Evolutionary conservation across 1,140 invertebrate species (phyloP), one percentile per base, ranked within the genome.

Genomic region (Thaumatotibia leucotreta): DNA sequence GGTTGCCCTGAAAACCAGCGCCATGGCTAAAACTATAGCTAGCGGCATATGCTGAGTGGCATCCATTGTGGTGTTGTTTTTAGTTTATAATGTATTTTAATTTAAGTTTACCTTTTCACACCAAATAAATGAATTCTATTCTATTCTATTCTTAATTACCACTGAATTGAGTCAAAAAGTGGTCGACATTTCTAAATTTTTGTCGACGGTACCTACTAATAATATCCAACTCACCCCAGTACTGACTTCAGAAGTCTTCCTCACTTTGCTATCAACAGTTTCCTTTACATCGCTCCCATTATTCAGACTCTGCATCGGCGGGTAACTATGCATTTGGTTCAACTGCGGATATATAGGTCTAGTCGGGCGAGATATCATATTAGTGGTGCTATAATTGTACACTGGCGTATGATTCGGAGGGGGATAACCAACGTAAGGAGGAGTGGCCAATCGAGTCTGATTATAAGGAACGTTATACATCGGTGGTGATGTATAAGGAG

Each of bases 371-470:
- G 86, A 75, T 69, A 89, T 85, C 78, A 89, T 80, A 54, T 89
- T 89, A 1, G 86, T 91, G 5, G 86, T 88, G 33, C 70, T 87
- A 62, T 87, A 90, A 31, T 88, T 89, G 65, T 89, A 90, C 4
- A 76, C 9, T 3, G 80, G 61, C 0, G 74, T 67, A 6, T 66
- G 49, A 27, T 65, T 31, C 1, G 73, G 61, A 23, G 77, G 70
- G 0, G 69, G 80, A 65, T 87, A 85, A 2, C 71, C 72, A 0
- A 74, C 65, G 62, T 86, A 86, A 0, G 86, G 77, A 0, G 87
- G 85, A 0, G 79, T 62, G 0, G 86, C 79, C 80, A 89, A 80
- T 61, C 85, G 69, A 4, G 88, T 88, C 68, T 88, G 87, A 22
- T 68, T 73, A 35, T 88, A 88, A 14, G 80, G 85, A 35, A 81